A percentile compares a stretch with the other conserved stretches of the same genome.
phyloP scores from a whole-genome alignment of 2,888 invertebrate genomes.

The Alviniconcha strummeri region DNA sequence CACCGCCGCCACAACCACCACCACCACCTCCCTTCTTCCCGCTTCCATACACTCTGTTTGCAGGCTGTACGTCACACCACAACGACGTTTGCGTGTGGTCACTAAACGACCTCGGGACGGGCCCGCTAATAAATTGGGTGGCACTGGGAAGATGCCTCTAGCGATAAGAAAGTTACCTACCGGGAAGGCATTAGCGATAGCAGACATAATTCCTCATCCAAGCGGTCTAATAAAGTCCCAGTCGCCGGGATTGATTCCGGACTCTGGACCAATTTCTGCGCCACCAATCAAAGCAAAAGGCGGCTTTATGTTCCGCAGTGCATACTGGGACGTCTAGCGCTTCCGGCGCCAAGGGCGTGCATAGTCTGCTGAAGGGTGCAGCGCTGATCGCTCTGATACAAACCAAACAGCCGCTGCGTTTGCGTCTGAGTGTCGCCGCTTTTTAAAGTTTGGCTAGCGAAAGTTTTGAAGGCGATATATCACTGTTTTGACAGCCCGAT shows the following conservation, averaged over 20 bases:
- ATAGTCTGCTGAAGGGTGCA: too few species aligned
- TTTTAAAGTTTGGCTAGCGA: too few species aligned
- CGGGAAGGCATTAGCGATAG: conserved; percentile 12
- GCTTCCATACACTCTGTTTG: background rate
- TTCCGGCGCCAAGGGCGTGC: conserved; percentile 7
- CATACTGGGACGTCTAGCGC: conserved; percentile 2
- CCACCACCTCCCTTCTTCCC: too few species aligned
- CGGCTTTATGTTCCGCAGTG: conserved; percentile 9
- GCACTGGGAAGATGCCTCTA: conserved; percentile 18
- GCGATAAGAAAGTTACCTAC: conserved; percentile 24
- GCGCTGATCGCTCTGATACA: too few species aligned
- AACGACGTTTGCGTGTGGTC: background rate
- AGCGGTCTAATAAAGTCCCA: conserved; percentile 22
- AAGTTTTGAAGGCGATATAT: too few species aligned
- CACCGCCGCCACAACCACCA: too few species aligned
- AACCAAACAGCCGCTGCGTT: too few species aligned
- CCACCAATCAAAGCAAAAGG: conserved; percentile 24
- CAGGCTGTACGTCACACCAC: background rate
- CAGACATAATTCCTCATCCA: conserved; percentile 24
- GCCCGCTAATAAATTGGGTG: conserved; percentile 13
- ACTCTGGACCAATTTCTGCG: background rate
- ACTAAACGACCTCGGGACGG: background rate
- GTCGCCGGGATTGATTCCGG: conserved; percentile 19
- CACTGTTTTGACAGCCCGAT: too few species aligned
- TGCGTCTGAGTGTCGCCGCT: too few species aligned